Conservation (phyloP, 2,797 vertebrate genomes). For the Mallotus villosus region DNA sequence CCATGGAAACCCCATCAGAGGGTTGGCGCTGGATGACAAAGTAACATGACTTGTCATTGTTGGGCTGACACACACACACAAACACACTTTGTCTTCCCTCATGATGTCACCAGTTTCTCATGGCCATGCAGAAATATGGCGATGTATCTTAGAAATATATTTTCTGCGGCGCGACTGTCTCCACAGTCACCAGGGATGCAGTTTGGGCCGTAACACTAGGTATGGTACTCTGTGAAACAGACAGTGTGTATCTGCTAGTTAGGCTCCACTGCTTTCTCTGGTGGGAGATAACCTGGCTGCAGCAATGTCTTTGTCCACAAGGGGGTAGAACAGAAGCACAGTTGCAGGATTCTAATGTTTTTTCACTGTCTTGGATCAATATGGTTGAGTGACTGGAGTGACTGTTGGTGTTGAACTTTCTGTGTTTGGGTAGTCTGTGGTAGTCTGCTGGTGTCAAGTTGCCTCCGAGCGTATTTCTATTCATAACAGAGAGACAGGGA, state of each 20-base stretch:
- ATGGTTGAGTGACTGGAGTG: constrained; percentile 38
- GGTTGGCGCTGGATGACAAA: constrained; percentile 34
- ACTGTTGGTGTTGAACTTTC: constrained; percentile 26
- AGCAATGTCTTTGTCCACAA: constrained; percentile 68
- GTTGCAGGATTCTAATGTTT: constrained; percentile 14
- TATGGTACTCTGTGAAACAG: no score
- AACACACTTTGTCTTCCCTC: constrained; percentile 10
- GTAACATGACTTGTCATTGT: constrained; percentile 25
- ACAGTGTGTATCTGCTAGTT: no score
- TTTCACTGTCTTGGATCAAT: constrained; percentile 28
- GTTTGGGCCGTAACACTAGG: no score
- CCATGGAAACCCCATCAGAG: constrained; percentile 39
- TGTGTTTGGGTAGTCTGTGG: constrained; percentile 29
- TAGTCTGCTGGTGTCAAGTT: constrained; percentile 11
- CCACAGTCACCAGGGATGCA: no score
- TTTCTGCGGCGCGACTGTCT: background rate
- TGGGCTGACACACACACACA: constrained; percentile 15
- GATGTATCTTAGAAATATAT: constrained; percentile 2
- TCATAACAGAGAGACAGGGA: constrained; percentile 6
- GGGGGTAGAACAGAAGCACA: constrained; percentile 73
- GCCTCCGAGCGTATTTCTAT: constrained; percentile 21
- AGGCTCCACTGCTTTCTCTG: no score
- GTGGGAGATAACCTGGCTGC: background rate
- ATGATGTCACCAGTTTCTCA: constrained; percentile 20
- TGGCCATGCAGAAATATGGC: constrained; percentile 1